Evolutionary conservation across 2,113 vertebrate genomes (phyloP), one percentile per base, ranked within the genome.

Genomic region (Lophius piscatorius): DNA sequence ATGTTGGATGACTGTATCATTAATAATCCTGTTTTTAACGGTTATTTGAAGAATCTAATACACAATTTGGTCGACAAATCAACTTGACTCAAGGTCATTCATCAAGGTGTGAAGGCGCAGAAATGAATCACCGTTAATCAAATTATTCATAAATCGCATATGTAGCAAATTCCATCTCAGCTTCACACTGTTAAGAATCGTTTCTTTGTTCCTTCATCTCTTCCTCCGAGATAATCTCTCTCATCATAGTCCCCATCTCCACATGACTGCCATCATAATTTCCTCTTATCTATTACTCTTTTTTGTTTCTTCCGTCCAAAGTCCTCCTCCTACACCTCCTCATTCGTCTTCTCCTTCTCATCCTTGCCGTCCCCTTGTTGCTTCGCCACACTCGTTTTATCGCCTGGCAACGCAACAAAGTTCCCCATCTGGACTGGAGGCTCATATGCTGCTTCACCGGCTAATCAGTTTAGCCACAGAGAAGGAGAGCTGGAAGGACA

Each of bases 331-430:
- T 2, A 3, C 17, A 2, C 22, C 31, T n/a, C 24, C 10, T 6
- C 20, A 36, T 11, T 9, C 9, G 17, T 41, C 51, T 22, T 5
- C 5, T n/a, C 33, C 18, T 6, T 9, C 29, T 13, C 40, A 4
- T 22, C 20, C 33, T 34, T 1, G 9, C 17, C 39, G 12, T 45
- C 38, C 24, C 58, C 45, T 18, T 1, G 1, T 10, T 7, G 34
- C 44, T 23, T 23, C 23, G 11, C 36, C 26, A 38, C 12, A 67
- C 40, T 34, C 17, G 48, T 61, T 39, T 9, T 21, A 4, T 38
- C 2, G 2, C 16, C 64, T 76, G 72, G 71, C 71, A 64, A 41
- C 62, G 60, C 50, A 55, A 72, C 63, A 73, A 47, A 81, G 70
- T 73, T 47, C 36, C 42, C 16, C 28, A 9, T 2, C 55, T 38